Conservation (phyloP, 2,113 vertebrate species). For the Prinia subflava region DNA sequence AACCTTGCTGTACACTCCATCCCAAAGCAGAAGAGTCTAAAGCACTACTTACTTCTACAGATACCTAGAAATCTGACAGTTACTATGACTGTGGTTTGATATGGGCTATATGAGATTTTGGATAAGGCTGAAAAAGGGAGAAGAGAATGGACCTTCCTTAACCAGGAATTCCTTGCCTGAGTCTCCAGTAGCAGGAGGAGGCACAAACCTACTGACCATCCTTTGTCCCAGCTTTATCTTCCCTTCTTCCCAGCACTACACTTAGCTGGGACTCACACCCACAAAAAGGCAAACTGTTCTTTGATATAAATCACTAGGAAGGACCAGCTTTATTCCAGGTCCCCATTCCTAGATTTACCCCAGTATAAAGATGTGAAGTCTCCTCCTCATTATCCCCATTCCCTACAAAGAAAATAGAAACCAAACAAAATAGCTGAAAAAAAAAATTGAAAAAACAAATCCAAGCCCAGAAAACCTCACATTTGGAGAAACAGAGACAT, state of each 20-base stretch:
- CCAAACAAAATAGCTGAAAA: neutral
- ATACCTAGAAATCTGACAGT: neutral
- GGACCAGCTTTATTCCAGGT: neutral
- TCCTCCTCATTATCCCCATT: neutral
- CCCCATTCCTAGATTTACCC: neutral
- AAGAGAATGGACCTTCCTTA: neutral
- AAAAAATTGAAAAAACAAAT: neutral
- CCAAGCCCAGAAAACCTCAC: neutral
- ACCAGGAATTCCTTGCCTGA: neutral
- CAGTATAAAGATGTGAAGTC: neutral
- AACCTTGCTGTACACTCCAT: neutral
- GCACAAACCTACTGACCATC: neutral
- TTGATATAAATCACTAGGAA: neutral
- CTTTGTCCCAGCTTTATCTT: neutral
- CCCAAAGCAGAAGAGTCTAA: neutral
- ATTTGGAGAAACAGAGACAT: neutral
- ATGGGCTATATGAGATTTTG: neutral
- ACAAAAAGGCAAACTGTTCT: neutral
- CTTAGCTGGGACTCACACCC: neutral
- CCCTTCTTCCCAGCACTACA: neutral
- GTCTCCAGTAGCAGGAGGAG: neutral
- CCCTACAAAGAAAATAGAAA: neutral
- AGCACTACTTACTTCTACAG: neutral
- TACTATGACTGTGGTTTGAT: neutral
- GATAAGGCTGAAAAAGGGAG: neutral